A percentile compares a stretch with the other conserved stretches of the same genome.
phyloP scores from a whole-genome alignment of 1,140 invertebrate species.

The Orius laevigatus region DNA sequence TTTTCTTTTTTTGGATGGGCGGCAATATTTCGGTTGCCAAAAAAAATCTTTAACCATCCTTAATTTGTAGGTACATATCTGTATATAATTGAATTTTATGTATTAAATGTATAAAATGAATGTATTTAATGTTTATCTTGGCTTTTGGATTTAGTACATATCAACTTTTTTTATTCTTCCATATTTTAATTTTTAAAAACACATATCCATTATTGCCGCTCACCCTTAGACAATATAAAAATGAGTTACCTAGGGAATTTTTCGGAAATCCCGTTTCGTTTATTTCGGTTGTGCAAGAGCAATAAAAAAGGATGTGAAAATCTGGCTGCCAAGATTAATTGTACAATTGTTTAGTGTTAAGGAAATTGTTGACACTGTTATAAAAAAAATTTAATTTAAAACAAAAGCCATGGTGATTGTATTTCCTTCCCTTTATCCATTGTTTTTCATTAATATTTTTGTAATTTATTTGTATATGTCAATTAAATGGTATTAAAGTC shows the following conservation, averaged over 20 bases:
- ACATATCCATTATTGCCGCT: constrained; percentile 13
- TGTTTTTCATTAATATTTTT: constrained; percentile 10
- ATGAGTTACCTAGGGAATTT: background rate
- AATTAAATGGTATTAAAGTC: constrained; percentile 12
- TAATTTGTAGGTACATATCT: too few species aligned
- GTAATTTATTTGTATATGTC: constrained; percentile 15
- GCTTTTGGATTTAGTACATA: constrained; percentile 10
- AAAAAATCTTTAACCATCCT: too few species aligned
- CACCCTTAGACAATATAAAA: constrained; percentile 10
- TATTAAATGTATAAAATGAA: background rate
- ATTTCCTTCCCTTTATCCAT: background rate
- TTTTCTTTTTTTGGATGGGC: constrained; percentile 12
- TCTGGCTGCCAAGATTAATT: constrained; percentile 12
- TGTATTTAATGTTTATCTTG: constrained; percentile 3
- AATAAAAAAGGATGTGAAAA: constrained; percentile 16
- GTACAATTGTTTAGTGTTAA: constrained; percentile 5
- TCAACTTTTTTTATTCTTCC: constrained; percentile 7
- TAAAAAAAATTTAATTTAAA: background rate
- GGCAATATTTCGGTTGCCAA: constrained; percentile 4
- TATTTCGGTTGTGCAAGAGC: constrained; percentile 16
- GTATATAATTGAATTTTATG: background rate
- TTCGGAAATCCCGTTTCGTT: background rate
- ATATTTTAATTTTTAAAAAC: background rate
- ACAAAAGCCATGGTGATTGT: too few species aligned
- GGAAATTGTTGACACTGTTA: background rate